Evolutionary conservation across 2,113 vertebrate species (phyloP).

Genomic region (Apaloderma vittatum): DNA sequence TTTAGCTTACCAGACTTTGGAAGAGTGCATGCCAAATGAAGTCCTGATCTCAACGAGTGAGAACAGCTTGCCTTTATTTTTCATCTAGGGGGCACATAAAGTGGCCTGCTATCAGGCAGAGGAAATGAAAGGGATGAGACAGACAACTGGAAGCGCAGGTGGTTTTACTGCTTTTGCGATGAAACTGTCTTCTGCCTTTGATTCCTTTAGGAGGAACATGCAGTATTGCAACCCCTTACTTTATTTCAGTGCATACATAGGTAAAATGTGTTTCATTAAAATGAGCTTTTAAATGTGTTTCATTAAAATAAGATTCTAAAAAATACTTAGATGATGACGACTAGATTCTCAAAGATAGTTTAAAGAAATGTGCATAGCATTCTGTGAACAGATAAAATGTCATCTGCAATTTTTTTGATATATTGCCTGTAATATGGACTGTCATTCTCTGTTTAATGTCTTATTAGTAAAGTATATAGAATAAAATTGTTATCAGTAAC

Average conservation of each 20-base stretch:
- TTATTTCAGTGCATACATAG: constrained; percentile 52
- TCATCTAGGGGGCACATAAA: constrained; percentile 43
- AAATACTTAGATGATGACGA: constrained; percentile 62
- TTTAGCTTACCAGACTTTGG: accelerated
- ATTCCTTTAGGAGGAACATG: neutral
- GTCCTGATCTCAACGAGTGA: neutral
- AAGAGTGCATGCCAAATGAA: neutral
- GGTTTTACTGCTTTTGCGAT: constrained; percentile 52
- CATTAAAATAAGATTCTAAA: constrained; percentile 78
- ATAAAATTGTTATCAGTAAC: constrained; percentile 8
- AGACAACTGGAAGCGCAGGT: constrained; percentile 64
- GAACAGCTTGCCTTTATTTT: constrained; percentile 33
- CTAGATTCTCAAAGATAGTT: constrained; percentile 3
- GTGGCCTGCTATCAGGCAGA: constrained; percentile 51
- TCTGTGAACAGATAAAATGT: constrained; percentile 44
- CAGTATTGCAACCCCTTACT: neutral
- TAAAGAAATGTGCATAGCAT: neutral
- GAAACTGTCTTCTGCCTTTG: constrained; percentile 14
- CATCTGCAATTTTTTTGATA: constrained; percentile 34
- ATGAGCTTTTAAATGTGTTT: constrained; percentile 77
- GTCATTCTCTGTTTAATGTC: constrained; percentile 17
- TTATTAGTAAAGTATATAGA: constrained; percentile 8
- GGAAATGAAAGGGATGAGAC: constrained; percentile 77
- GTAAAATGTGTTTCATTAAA: constrained; percentile 81
- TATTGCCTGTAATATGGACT: neutral